Conservation (phyloP, 2,888 invertebrate species). For the Cyaniris semiargus region DNA sequence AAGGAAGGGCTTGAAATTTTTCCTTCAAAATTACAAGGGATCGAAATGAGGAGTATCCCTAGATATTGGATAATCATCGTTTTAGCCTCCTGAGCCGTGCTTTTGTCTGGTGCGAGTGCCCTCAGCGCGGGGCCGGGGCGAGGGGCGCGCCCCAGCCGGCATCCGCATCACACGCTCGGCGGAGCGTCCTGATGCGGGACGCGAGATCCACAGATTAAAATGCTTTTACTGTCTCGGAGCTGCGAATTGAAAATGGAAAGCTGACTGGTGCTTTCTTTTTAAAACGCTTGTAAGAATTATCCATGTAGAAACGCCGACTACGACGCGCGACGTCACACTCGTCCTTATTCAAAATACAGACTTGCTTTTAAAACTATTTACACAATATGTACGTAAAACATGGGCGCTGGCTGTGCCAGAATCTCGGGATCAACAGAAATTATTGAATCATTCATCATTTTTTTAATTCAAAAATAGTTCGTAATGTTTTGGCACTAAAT, state of each 20-base stretch:
- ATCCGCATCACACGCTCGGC: constrained; percentile 39
- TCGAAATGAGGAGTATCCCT: neutral
- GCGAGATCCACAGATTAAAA: constrained; percentile 22
- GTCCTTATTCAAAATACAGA: neutral
- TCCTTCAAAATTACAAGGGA: neutral
- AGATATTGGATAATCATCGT: constrained; percentile 11
- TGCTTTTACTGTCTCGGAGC: constrained; percentile 17
- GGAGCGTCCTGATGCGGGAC: constrained; percentile 42
- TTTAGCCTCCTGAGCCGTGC: constrained; percentile 15
- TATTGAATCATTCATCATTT: too few species aligned
- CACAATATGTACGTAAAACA: too few species aligned
- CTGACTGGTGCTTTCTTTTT: neutral
- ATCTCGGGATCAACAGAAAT: too few species aligned
- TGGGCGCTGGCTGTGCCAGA: too few species aligned
- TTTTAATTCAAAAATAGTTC: too few species aligned
- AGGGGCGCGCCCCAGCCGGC: constrained; percentile 33
- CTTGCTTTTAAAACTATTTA: too few species aligned
- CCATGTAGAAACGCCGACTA: neutral
- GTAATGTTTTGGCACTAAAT: too few species aligned
- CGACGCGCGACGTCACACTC: neutral
- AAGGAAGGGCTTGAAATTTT: neutral
- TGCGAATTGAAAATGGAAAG: neutral
- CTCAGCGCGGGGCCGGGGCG: constrained; percentile 4
- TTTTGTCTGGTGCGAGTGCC: neutral
- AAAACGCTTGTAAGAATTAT: neutral